A percentile compares a stretch with the other conserved stretches of the same genome.
Conservation (phyloP, 2,888 invertebrate species). For the Phyto melanocephala region DNA sequence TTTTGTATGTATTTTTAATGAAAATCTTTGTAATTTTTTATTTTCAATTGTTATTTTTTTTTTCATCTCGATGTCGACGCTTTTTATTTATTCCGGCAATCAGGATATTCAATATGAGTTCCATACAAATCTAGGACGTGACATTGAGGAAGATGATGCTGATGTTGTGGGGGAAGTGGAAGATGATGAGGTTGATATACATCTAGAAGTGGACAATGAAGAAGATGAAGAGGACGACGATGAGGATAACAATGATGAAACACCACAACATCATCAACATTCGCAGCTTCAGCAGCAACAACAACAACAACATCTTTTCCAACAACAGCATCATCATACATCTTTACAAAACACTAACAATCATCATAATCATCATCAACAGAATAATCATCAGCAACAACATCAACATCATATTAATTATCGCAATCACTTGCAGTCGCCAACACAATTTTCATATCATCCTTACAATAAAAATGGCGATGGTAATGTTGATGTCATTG, state of each 20-base stretch:
- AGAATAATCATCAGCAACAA: slow-evolving; percentile 51
- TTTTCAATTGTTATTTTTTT: slow-evolving; percentile 27
- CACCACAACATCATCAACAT: slow-evolving; percentile 63
- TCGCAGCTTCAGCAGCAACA: slow-evolving; percentile 47
- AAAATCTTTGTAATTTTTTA: slow-evolving; percentile 42
- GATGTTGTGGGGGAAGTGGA: slow-evolving; percentile 70
- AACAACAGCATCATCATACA: slow-evolving; percentile 52
- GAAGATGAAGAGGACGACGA: slow-evolving; percentile 67
- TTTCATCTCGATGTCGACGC: not conserved
- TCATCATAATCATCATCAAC: slow-evolving; percentile 57
- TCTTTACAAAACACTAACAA: slow-evolving; percentile 63
- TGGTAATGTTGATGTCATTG: slow-evolving; percentile 46
- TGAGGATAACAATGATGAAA: slow-evolving; percentile 71
- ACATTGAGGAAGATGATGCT: slow-evolving; percentile 67
- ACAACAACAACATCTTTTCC: slow-evolving; percentile 48
- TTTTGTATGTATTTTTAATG: slow-evolving; percentile 33
- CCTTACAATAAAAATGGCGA: slow-evolving; percentile 58
- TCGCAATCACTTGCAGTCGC: slow-evolving; percentile 62
- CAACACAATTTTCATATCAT: slow-evolving; percentile 59
- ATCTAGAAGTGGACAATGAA: slow-evolving; percentile 60
- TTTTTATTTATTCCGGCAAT: slow-evolving; percentile 57
- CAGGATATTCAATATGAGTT: slow-evolving; percentile 82
- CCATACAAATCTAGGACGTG: slow-evolving; percentile 76
- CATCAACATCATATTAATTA: slow-evolving; percentile 52
- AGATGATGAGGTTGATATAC: slow-evolving; percentile 69